phyloP scores from a whole-genome alignment of 2,888 invertebrate genomes.

The Deilephila porcellus region DNA sequence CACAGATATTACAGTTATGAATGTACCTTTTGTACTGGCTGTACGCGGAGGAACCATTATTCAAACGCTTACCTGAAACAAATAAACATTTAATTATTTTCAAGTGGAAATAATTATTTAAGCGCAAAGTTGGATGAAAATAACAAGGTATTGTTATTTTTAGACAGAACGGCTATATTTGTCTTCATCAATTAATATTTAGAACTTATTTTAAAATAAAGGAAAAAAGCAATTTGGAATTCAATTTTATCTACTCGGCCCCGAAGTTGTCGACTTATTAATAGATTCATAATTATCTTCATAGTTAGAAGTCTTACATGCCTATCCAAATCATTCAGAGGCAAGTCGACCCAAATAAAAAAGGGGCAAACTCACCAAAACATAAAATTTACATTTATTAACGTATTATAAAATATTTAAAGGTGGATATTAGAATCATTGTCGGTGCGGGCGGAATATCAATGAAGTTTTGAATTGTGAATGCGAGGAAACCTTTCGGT shows the following conservation, averaged over 20 bases:
- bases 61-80: slow-evolving; percentile 62
- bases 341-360: not conserved
- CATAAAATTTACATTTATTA: not conserved
- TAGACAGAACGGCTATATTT: not conserved
- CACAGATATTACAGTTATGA: slow-evolving; percentile 28
- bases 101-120: slow-evolving; percentile 11
- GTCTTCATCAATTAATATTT: too few species aligned
- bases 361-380: not conserved
- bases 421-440: slow-evolving; percentile 46
- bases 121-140: not conserved
- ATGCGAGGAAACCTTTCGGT: slow-evolving; percentile 43
- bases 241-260: too few species aligned
- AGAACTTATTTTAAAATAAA: too few species aligned
- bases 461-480: slow-evolving; percentile 51
- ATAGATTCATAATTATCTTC: too few species aligned
- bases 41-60: slow-evolving; percentile 42
- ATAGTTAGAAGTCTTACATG: too few species aligned
- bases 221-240: too few species aligned
- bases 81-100: slow-evolving; percentile 43
- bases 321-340: not conserved
- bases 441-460: slow-evolving; percentile 49
- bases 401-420: slow-evolving; percentile 11
- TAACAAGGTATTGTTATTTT: not conserved
- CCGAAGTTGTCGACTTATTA: too few species aligned
- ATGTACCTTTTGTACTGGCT: slow-evolving; percentile 46